Percentiles rank a stretch among this genome's conserved stretches.
These are phyloP conservation scores for Pseudococcus longispinus DNA, from an alignment of 2,888 invertebrate species.

Conservation along the genomic window DNA sequence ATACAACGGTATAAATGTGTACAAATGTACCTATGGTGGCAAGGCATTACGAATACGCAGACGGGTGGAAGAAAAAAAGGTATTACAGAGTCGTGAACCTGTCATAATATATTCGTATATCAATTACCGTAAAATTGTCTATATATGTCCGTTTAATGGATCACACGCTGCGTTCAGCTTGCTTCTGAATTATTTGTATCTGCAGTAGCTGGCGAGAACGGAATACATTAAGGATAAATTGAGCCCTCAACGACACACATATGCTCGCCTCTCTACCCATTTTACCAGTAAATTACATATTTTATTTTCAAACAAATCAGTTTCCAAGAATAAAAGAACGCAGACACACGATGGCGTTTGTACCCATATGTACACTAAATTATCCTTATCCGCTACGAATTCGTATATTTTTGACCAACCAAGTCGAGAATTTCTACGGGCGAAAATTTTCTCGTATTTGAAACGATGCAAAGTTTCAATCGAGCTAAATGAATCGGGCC, in stretches of 20 bases:
- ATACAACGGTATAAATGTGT: background rate
- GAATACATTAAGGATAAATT: conserved; percentile 39
- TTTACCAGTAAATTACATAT: conserved; percentile 27
- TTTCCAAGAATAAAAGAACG: background rate
- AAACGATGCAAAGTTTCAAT: background rate
- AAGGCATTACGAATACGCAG: background rate
- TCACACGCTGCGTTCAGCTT: conserved; percentile 50
- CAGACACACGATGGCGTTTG: background rate
- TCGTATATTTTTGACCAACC: background rate
- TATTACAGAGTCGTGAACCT: conserved; percentile 50
- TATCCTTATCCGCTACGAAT: background rate
- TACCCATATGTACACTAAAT: background rate
- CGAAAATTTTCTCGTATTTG: background rate
- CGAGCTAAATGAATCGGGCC: background rate
- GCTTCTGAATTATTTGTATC: conserved; percentile 54
- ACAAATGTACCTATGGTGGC: background rate
- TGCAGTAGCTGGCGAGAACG: conserved; percentile 38
- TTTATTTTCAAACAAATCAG: conserved; percentile 29
- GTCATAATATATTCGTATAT: conserved; percentile 56
- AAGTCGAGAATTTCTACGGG: background rate
- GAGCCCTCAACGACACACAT: conserved; percentile 38
- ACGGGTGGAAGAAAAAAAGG: conserved; percentile 58
- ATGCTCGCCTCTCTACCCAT: background rate
- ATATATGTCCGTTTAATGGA: conserved; percentile 55
- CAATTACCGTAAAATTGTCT: conserved; percentile 56